phyloP scores from a whole-genome alignment of 2,888 invertebrate genomes.

The Pachymerium ferrugineum region DNA sequence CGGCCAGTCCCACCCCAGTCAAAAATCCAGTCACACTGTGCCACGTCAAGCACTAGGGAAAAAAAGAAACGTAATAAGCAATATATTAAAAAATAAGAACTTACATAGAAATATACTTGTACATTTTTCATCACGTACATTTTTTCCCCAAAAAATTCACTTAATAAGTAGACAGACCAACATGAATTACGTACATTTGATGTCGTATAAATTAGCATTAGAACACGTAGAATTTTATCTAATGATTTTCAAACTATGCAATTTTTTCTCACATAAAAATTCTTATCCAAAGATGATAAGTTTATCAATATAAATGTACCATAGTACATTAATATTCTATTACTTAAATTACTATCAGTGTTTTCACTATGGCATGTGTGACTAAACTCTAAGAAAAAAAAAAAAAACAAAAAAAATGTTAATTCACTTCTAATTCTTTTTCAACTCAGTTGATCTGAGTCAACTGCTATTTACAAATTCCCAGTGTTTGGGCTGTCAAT shows the following conservation, averaged over 20 bases:
- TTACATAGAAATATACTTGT: conserved; percentile 23
- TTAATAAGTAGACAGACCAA: conserved; percentile 11
- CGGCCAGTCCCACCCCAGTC: conserved; percentile 17
- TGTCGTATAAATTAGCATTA: conserved; percentile 29
- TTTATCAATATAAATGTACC: neutral
- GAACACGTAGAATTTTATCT: conserved; percentile 20
- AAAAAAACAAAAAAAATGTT: neutral
- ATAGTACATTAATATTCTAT: neutral
- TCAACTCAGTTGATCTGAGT: neutral
- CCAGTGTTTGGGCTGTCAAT: conserved; percentile 11
- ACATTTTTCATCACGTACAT: neutral
- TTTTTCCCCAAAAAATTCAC: neutral
- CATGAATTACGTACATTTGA: conserved; percentile 20
- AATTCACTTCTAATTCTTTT: neutral
- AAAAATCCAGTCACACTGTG: conserved; percentile 23
- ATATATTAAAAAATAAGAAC: conserved; percentile 1
- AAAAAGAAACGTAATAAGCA: neutral
- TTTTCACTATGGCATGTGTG: neutral
- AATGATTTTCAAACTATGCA: neutral
- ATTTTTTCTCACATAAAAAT: no score
- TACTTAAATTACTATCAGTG: neutral
- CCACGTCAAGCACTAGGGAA: conserved; percentile 29
- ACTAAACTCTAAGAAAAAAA: neutral
- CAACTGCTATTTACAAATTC: conserved; percentile 15
- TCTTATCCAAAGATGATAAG: neutral